Evolutionary conservation across 2,888 invertebrate species (phyloP).

Genomic region (Chymomyza amoena): DNA sequence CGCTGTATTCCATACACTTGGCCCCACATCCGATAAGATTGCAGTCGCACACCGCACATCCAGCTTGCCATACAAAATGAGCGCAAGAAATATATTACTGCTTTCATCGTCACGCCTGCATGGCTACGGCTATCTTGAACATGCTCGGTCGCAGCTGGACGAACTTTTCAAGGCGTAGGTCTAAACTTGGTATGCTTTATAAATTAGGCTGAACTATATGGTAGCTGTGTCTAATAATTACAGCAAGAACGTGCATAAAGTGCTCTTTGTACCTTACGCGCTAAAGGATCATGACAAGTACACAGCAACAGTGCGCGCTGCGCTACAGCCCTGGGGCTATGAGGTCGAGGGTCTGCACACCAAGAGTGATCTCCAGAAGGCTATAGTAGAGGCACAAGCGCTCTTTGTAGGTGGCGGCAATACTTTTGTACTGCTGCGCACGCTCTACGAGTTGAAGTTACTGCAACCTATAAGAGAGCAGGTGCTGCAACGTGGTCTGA

Average conservation of each 20-base stretch:
- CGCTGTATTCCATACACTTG: not conserved
- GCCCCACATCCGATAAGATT: not conserved
- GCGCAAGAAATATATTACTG: conserved; percentile 79
- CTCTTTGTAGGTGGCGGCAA: conserved; percentile 91
- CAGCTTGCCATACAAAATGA: conserved; percentile 14
- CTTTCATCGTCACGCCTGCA: conserved; percentile 86
- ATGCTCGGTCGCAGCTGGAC: conserved; percentile 83
- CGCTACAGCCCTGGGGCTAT: conserved; percentile 84
- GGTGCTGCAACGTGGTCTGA: conserved; percentile 83
- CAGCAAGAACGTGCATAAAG: conserved; percentile 83
- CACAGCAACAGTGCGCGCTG: conserved; percentile 81
- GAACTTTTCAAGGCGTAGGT: conserved; percentile 82
- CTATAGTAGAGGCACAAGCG: conserved; percentile 83
- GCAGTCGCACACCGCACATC: not conserved
- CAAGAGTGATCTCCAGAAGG: conserved; percentile 80
- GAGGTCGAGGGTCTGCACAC: conserved; percentile 84
- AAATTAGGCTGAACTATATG: not conserved
- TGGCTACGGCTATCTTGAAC: conserved; percentile 84
- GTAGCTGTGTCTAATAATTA: not conserved
- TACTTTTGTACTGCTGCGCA: conserved; percentile 86
- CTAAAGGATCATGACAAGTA: conserved; percentile 84
- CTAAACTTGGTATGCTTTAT: not conserved
- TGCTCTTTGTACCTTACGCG: conserved; percentile 89
- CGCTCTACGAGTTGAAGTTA: conserved; percentile 84
- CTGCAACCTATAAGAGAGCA: conserved; percentile 82